A percentile compares a stretch with the other conserved stretches of the same genome.
Conservation (phyloP, 2,888 invertebrate genomes). For the Amphipyra berbera region DNA sequence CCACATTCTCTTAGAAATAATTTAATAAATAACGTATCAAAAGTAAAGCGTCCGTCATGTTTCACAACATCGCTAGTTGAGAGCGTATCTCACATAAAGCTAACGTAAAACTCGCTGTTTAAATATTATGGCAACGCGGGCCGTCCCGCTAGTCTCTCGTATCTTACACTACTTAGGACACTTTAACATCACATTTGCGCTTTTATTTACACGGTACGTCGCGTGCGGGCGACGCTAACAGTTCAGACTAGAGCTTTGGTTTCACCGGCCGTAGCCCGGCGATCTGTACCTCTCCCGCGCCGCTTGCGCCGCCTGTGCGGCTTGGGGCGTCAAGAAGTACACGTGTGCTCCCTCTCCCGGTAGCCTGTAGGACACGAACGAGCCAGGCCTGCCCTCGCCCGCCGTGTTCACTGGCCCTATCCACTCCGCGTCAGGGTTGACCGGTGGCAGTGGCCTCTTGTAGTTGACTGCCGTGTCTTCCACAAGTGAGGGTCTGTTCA, state of each 20-base stretch:
- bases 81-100: slow-evolving; percentile 54
- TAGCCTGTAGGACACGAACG: slow-evolving; percentile 92
- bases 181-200: slow-evolving; percentile 89
- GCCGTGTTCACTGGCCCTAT: slow-evolving; percentile 86
- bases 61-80: slow-evolving; percentile 71
- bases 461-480: slow-evolving; percentile 90
- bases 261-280: slow-evolving; percentile 85
- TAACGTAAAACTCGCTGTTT: slow-evolving; percentile 67
- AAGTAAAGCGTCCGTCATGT: slow-evolving; percentile 76
- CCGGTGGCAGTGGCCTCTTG: slow-evolving; percentile 87
- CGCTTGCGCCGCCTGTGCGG: slow-evolving; percentile 73
- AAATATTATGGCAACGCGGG: slow-evolving; percentile 88
- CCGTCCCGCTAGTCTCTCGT: slow-evolving; percentile 82
- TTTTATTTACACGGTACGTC: slow-evolving; percentile 86
- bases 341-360: slow-evolving; percentile 94
- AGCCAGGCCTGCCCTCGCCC: slow-evolving; percentile 87
- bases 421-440: slow-evolving; percentile 91
- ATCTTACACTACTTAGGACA: slow-evolving; percentile 88
- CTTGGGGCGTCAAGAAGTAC: slow-evolving; percentile 94
- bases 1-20: slow-evolving; percentile 85
- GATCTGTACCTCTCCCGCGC: slow-evolving; percentile 78
- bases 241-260: slow-evolving; percentile 89
- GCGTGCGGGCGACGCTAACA: slow-evolving; percentile 70
- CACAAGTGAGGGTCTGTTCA: slow-evolving; percentile 80
- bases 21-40: slow-evolving; percentile 86